Conservation (phyloP, 1,140 invertebrate species). For the Aphelinus certus region DNA sequence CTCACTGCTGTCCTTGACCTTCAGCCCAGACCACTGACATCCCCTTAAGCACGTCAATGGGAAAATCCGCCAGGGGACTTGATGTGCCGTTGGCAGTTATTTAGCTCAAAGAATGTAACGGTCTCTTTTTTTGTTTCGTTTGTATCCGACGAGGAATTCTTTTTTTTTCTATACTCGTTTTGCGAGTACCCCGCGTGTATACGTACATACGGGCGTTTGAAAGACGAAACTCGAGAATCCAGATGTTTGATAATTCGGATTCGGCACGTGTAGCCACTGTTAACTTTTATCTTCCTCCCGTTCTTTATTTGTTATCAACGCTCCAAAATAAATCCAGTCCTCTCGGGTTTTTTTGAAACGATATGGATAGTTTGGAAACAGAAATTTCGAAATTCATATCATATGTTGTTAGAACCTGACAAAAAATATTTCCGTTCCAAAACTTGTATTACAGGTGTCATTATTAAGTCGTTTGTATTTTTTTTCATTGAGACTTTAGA, state of each 20-base stretch:
- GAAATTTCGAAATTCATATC: too few relatives aligned
- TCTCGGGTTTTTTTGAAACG: too few relatives aligned
- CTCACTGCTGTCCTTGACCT: not conserved
- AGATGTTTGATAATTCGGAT: too few relatives aligned
- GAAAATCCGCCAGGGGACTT: not conserved
- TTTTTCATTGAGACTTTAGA: too few relatives aligned
- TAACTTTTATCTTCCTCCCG: not conserved
- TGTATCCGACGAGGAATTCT: not conserved
- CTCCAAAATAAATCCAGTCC: too few relatives aligned
- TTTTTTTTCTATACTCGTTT: not conserved
- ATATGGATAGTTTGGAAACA: too few relatives aligned
- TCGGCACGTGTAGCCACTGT: not conserved
- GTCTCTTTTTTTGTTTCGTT: slow-evolving; percentile 1
- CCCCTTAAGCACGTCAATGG: not conserved
- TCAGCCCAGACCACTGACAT: too few relatives aligned
- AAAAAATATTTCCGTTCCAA: too few relatives aligned
- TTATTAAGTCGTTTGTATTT: too few relatives aligned
- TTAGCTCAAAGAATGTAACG: not conserved
- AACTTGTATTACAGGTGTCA: too few relatives aligned
- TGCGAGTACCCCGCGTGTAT: not conserved
- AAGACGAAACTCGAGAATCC: too few relatives aligned
- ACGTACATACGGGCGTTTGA: not conserved
- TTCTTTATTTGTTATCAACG: not conserved
- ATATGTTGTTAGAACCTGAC: too few relatives aligned
- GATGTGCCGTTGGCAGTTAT: not conserved